These are phyloP conservation scores for Pristionchus pacificus DNA, from an alignment of 1,140 invertebrate genomes.

Conservation along the genomic window DNA sequence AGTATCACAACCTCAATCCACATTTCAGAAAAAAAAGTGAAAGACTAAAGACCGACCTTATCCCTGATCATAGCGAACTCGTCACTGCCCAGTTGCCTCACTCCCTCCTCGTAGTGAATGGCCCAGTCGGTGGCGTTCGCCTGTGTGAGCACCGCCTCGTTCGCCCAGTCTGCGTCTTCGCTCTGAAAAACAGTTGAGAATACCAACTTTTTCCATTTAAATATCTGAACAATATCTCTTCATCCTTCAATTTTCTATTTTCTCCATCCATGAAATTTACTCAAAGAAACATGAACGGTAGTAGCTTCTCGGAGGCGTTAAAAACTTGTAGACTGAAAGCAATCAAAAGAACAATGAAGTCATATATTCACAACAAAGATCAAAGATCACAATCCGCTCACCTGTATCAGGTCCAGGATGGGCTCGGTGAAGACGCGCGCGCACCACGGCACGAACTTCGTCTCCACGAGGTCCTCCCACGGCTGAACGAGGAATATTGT, in stretches of 20 bases:
- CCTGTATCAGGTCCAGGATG: conserved; percentile 52
- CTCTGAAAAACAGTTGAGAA: too few relatives aligned
- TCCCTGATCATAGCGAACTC: background rate
- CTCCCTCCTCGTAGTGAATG: background rate
- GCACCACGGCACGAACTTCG: conserved; percentile 57
- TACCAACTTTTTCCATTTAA: too few relatives aligned
- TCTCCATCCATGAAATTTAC: background rate
- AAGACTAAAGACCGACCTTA: too few relatives aligned
- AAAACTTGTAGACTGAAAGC: too few relatives aligned
- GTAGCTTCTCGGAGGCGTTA: too few relatives aligned
- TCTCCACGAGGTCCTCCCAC: conserved; percentile 23
- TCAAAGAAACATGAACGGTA: too few relatives aligned
- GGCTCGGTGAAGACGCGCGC: conserved; percentile 50
- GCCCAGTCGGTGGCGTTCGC: conserved; percentile 5
- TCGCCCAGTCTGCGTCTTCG: background rate
- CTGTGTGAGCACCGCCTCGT: conserved; percentile 1
- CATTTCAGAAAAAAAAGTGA: too few relatives aligned
- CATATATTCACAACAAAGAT: too few relatives aligned
- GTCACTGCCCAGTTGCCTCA: background rate
- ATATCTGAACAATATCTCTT: too few relatives aligned
- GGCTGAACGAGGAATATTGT: too few relatives aligned
- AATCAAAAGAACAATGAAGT: too few relatives aligned
- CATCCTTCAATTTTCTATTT: background rate
- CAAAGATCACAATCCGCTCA: conserved; percentile 25
- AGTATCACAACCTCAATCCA: too few relatives aligned